These are phyloP conservation scores for Garrulus glandarius DNA, from an alignment of 2,797 vertebrate genomes.

Conservation along the genomic window DNA sequence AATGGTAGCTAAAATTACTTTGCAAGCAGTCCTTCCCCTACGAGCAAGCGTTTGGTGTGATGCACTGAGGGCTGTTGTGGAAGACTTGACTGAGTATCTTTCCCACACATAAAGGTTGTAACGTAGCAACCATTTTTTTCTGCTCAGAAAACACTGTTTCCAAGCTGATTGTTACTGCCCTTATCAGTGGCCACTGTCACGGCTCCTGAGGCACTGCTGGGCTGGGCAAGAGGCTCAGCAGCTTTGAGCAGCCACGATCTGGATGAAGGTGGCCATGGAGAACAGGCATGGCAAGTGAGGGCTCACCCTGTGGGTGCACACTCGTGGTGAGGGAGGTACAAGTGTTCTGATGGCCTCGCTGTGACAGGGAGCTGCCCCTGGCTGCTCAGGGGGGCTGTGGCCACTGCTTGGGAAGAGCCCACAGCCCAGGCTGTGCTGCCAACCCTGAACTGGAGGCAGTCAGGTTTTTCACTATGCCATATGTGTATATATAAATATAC, in stretches of 20 bases:
- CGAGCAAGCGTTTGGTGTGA: background rate
- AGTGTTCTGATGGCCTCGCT: rapidly evolving
- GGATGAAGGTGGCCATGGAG: background rate
- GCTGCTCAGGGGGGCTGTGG: background rate
- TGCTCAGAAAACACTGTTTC: background rate
- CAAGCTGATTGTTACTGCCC: background rate
- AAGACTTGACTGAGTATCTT: background rate
- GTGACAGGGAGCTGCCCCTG: background rate
- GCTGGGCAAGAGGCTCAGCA: background rate
- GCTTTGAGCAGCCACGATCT: rapidly evolving
- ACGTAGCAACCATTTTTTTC: background rate
- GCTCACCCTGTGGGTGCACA: background rate
- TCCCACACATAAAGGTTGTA: background rate
- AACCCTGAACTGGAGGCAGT: background rate
- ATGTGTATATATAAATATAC: rapidly evolving
- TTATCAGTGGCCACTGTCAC: background rate
- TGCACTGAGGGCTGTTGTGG: background rate
- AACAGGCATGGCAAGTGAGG: rapidly evolving
- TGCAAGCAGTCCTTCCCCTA: background rate
- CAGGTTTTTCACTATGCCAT: background rate
- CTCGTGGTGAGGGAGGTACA: background rate
- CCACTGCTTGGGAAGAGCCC: background rate
- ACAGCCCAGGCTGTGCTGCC: background rate
- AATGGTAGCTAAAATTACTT: background rate
- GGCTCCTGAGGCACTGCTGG: background rate